phyloP scores from a whole-genome alignment of 2,888 invertebrate species.

The Nomada goodeniana region DNA sequence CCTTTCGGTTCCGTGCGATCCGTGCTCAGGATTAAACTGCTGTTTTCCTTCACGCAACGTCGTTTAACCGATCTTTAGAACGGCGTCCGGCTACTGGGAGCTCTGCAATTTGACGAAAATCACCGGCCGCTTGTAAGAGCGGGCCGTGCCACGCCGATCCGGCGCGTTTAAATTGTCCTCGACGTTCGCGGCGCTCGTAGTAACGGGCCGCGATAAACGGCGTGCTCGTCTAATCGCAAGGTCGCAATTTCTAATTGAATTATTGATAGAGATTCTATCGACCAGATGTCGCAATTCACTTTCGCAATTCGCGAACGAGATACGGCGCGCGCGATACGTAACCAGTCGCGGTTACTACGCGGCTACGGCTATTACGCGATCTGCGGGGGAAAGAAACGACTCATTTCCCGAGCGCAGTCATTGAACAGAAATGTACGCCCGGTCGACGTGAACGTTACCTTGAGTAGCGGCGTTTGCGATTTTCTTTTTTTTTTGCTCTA shows the following conservation, averaged over 20 bases:
- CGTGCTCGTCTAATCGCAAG: slow-evolving; percentile 3
- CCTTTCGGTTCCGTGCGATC: slow-evolving; percentile 59
- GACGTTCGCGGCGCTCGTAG: too few relatives aligned
- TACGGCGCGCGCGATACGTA: not conserved
- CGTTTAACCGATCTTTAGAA: slow-evolving; percentile 68
- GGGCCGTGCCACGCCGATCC: too few relatives aligned
- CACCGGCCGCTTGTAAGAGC: not conserved
- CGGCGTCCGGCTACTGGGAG: not conserved
- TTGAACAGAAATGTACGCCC: too few relatives aligned
- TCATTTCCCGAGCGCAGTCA: not conserved
- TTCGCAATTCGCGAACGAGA: slow-evolving; percentile 22
- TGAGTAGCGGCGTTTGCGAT: too few relatives aligned
- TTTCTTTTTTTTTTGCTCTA: not conserved
- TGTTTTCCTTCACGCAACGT: slow-evolving; percentile 64
- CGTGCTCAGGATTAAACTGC: slow-evolving; percentile 24
- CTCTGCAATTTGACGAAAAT: slow-evolving; percentile 21
- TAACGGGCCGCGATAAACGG: not conserved
- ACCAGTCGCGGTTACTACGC: too few relatives aligned
- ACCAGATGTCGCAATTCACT: slow-evolving; percentile 15
- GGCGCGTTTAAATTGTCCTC: not conserved
- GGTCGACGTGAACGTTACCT: too few relatives aligned
- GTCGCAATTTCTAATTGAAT: slow-evolving; percentile 19
- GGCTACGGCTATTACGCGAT: too few relatives aligned
- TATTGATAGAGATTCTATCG: slow-evolving; percentile 25
- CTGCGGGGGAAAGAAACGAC: not conserved